Evolutionary conservation across 2,113 vertebrate genomes (phyloP), one percentile per base, ranked within the genome.

Genomic region (Gobiocypris rarus): DNA sequence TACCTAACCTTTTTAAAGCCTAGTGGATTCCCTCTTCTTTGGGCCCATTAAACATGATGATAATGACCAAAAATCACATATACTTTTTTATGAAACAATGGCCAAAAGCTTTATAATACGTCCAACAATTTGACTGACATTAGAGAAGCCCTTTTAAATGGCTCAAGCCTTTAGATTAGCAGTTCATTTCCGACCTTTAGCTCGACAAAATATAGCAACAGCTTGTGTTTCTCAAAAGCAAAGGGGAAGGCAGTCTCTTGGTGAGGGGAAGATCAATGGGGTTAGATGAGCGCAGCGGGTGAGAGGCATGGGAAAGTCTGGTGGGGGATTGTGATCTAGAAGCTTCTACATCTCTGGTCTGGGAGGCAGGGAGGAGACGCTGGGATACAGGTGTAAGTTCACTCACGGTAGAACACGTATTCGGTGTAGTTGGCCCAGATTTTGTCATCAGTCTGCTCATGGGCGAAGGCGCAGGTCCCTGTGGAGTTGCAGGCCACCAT

Each of bases 371-470:
- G 82, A 87, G 84, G 71, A 78, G 83, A 61, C 7, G 73, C 82
- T 74, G 80, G 87, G 77, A 89, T 87, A 91, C 86, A 88, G 91
- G 87, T 87, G 82, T 91, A 85, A 86, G 89, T 86, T 98, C 97
- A 99, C 95, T 98, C 96, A 96, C 96, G 96, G 93, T 97, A 97
- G 94, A 99, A 99, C 93, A 98, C 96, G 90, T 99, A 98, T 96
- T 99, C 97, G 88, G 96, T 98, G 94, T 98, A 98, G 94, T 96
- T 97, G 94, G 97, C 98, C 97, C 97, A 99, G 93, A 97, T 97
- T 95, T 97, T 97, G 96, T 98, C 96, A 2, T 98, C 97, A 31
- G 96, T 96, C 94, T 97, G 97, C 89, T 98, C 96, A 0, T 97
- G 96, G 91, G 96, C 96, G 81, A 96, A 97, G 88, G 96, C 95